Evolutionary conservation across 1,140 invertebrate genomes (phyloP).

Genomic region (Brachionus paranguensis): DNA sequence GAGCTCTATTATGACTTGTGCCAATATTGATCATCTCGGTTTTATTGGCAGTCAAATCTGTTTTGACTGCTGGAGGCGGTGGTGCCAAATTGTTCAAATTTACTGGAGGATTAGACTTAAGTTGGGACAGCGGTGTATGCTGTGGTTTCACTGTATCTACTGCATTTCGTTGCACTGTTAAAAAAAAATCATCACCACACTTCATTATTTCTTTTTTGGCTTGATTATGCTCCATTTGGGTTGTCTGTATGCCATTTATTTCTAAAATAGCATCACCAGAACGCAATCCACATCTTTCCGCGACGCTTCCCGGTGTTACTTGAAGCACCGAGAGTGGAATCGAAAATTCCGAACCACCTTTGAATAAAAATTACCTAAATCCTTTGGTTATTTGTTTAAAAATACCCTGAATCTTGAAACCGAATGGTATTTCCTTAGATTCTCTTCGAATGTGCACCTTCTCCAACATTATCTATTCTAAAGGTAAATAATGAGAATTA

Average conservation of each 20-base stretch:
- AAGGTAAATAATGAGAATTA: background rate
- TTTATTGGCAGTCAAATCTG: conserved; percentile 1
- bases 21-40: conserved; percentile 5
- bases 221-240: conserved; percentile 49
- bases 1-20: conserved; percentile 33
- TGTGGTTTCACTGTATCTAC: conserved; percentile 11
- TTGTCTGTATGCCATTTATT: conserved; percentile 48
- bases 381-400: background rate
- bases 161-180: conserved; percentile 47
- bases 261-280: conserved; percentile 51
- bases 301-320: conserved; percentile 52
- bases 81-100: background rate
- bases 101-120: conserved; percentile 11
- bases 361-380: background rate
- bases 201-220: conserved; percentile 55
- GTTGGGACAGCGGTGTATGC: conserved; percentile 9
- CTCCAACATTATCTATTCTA: background rate
- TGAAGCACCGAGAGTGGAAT: conserved; percentile 42
- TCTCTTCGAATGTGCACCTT: conserved; percentile 13
- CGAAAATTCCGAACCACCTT: conserved; percentile 30
- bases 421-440: background rate
- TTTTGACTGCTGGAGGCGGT: conserved; percentile 1
- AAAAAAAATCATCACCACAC: conserved; percentile 53
- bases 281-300: conserved; percentile 47
- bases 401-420: conserved; percentile 34